phyloP scores from a whole-genome alignment of 2,797 vertebrate genomes.

The Intellagama lesueurii region DNA sequence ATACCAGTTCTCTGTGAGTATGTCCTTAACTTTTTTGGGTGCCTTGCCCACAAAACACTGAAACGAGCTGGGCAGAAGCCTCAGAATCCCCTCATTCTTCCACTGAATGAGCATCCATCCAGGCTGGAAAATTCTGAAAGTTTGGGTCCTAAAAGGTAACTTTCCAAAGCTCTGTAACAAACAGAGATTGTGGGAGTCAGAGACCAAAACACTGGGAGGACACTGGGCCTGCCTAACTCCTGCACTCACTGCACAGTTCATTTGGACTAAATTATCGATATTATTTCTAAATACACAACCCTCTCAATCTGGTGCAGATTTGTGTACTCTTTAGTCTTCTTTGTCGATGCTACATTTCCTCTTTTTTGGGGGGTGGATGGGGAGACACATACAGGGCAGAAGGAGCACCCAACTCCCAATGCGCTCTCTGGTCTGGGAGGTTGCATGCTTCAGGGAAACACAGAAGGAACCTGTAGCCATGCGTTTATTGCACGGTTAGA shows the following conservation, averaged over 20 bases:
- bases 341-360: background rate
- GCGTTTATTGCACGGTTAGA: conserved; percentile 28
- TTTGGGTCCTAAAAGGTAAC: too few species aligned
- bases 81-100: too few species aligned
- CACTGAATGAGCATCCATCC: too few species aligned
- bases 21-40: background rate
- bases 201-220: background rate
- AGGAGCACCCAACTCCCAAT: background rate
- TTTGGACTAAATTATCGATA: background rate
- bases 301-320: background rate
- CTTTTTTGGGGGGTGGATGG: background rate
- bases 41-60: too few species aligned
- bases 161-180: background rate
- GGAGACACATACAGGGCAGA: too few species aligned
- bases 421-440: background rate
- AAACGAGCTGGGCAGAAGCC: too few species aligned
- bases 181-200: background rate
- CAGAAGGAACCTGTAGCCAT: background rate
- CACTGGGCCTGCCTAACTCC: background rate
- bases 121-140: too few species aligned
- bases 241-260: background rate
- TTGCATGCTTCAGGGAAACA: background rate
- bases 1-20: background rate
- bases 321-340: background rate
- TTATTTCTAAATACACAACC: background rate